Percentiles rank a stretch among this genome's conserved stretches.
Conservation (phyloP, 2,888 invertebrate species). For the Nesidiocoris tenuis region DNA sequence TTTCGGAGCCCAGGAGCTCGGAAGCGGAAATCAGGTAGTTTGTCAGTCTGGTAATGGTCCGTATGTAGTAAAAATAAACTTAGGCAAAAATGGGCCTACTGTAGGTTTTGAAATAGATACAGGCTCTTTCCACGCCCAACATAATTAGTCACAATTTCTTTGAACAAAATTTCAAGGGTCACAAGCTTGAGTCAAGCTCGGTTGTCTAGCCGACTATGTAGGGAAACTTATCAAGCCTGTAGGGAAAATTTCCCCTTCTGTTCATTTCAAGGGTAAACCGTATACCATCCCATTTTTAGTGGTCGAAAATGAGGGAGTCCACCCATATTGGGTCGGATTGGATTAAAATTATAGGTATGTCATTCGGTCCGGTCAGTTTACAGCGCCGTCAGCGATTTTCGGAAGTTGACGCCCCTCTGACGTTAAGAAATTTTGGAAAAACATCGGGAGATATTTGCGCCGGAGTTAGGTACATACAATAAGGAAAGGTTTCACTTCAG, state of each 20-base stretch:
- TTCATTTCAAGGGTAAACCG: neutral
- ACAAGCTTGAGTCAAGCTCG: neutral
- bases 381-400: neutral
- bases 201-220: neutral
- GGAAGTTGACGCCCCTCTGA: neutral
- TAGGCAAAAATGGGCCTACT: too few species aligned
- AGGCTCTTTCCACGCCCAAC: neutral
- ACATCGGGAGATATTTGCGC: neutral
- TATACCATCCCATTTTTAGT: neutral
- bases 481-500: neutral
- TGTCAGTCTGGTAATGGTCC: too few species aligned
- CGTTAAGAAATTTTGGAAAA: neutral
- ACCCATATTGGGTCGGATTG: neutral
- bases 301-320: slow-evolving; percentile 1
- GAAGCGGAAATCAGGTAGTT: too few species aligned
- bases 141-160: neutral
- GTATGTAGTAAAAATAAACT: too few species aligned
- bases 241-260: too few species aligned
- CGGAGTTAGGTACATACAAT: neutral
- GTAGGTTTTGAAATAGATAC: slow-evolving; percentile 19
- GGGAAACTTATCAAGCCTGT: neutral
- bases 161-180: neutral
- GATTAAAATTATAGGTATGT: neutral
- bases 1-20: too few species aligned
- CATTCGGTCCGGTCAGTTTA: neutral